Evolutionary conservation across 2,888 invertebrate genomes (phyloP).

Genomic region (Drosophila pseudotalamancana): DNA sequence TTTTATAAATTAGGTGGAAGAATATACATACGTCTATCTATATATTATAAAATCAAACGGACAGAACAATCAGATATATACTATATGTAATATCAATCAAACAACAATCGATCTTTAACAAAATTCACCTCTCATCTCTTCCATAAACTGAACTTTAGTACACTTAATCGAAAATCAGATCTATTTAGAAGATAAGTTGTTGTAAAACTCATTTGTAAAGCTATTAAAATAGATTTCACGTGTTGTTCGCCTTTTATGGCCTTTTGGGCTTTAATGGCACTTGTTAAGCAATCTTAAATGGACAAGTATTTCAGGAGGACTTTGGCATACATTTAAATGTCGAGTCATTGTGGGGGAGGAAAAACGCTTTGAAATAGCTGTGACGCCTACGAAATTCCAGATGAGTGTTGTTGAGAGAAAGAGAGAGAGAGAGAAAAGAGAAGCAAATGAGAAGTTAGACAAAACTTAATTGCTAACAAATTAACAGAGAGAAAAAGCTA

Average conservation of each 20-base stretch:
- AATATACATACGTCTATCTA: too few relatives aligned
- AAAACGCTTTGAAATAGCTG: background rate
- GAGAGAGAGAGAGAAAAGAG: background rate
- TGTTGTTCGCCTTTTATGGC: slow-evolving; percentile 17
- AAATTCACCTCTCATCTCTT: too few relatives aligned
- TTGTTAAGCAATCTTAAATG: slow-evolving; percentile 1
- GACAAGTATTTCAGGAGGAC: slow-evolving; percentile 4
- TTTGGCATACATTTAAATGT: slow-evolving; percentile 31
- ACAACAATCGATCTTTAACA: too few relatives aligned
- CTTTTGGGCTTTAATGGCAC: slow-evolving; percentile 22
- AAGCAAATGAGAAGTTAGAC: background rate
- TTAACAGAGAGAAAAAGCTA: background rate
- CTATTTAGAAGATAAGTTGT: background rate
- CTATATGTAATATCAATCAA: too few relatives aligned
- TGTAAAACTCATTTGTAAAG: background rate
- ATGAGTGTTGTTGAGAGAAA: background rate
- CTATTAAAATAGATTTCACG: slow-evolving; percentile 7
- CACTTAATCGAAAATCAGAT: too few relatives aligned
- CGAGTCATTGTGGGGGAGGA: slow-evolving; percentile 6
- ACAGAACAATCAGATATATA: too few relatives aligned
- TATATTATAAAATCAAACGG: too few relatives aligned
- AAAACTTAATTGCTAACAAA: background rate
- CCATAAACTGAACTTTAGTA: too few relatives aligned
- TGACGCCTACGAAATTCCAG: background rate
- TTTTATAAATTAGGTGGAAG: too few relatives aligned